phyloP scores from a whole-genome alignment of 2,797 vertebrate genomes.

The Chromobotia macracanthus region DNA sequence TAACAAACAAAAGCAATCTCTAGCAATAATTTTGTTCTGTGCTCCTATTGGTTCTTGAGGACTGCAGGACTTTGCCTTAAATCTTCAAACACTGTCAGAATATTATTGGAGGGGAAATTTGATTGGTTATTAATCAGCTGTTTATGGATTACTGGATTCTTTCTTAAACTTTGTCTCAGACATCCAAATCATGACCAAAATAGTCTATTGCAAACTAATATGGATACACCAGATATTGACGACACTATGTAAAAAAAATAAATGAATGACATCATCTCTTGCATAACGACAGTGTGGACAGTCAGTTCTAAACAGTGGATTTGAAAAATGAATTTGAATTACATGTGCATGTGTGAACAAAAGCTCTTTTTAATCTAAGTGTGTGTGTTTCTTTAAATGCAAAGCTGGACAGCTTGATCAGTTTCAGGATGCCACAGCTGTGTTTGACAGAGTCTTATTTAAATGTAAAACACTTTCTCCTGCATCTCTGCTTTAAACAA shows the following conservation, averaged over 20 bases:
- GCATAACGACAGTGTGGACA: not conserved
- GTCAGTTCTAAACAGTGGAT: not conserved
- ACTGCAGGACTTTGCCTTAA: no score
- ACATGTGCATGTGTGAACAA: not conserved
- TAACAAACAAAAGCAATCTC: no score
- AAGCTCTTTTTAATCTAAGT: not conserved
- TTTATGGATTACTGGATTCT: no score
- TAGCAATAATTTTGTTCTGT: no score
- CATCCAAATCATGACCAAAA: no score
- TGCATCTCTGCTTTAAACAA: slow-evolving; percentile 34
- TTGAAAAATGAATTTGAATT: not conserved
- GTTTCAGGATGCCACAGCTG: slow-evolving; percentile 37
- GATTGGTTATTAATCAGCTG: no score
- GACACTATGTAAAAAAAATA: not conserved
- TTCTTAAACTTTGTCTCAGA: no score
- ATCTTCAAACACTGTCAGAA: no score
- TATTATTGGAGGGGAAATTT: no score
- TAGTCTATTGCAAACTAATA: no score
- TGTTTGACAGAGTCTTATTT: slow-evolving; percentile 61
- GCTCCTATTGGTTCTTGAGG: no score
- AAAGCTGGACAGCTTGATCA: slow-evolving; percentile 9
- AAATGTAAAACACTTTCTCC: slow-evolving; percentile 69
- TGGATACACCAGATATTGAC: not conserved
- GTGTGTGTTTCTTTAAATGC: not conserved
- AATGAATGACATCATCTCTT: not conserved